Evolutionary conservation across 2,797 vertebrate species (phyloP), one percentile per base, ranked within the genome.

Genomic region (Acipenser oxyrinchus): DNA sequence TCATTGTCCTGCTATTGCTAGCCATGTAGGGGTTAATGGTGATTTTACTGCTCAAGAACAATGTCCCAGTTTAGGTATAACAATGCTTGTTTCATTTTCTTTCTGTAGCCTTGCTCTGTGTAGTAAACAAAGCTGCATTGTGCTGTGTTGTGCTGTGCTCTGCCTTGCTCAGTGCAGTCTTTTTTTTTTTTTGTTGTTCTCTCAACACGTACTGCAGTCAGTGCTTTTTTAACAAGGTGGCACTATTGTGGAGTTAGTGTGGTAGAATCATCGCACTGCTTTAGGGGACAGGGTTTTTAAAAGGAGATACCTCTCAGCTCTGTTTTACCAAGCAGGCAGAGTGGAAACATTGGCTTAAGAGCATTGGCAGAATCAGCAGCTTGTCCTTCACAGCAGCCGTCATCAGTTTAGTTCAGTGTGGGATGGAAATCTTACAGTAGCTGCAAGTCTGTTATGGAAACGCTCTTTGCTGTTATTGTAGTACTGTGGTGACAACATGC

Each of bases 401-500:
- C 60, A 66, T 70, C 68, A 68, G 71, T 61, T 82, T 81, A 87
- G 89, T 90, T 84, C 89, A 84, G 91, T 90, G 93, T 93, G 94
- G 93, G 90, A 98, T 96, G 94, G 94, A 93, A 92, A 87, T 86
- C 88, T 85, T 90, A 37, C 23, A 37, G 23, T 37, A 89, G 88
- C 89, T 83, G 89, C 88, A 85, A 92, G 92, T 87, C 88, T 96
- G 91, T 93, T 91, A 87, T 93, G 94, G 95, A 95, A 93, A 95
- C 86, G 89, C 88, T 93, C 84, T 93, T 93, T 92, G 87, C 93
- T 92, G 89, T 92, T 93, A 87, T 94, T 89, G 88, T 93, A 94
- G 92, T 93, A 91, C 90, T 90, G 83, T 89, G 92, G 91, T 94
- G 94, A 92, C 95, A 97, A 94, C 92, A 99, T 99, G 96, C 96